Percentiles rank a stretch among this genome's conserved stretches.
These are phyloP conservation scores for Heliconius hortense DNA, from an alignment of 2,888 invertebrate genomes.

Conservation along the genomic window DNA sequence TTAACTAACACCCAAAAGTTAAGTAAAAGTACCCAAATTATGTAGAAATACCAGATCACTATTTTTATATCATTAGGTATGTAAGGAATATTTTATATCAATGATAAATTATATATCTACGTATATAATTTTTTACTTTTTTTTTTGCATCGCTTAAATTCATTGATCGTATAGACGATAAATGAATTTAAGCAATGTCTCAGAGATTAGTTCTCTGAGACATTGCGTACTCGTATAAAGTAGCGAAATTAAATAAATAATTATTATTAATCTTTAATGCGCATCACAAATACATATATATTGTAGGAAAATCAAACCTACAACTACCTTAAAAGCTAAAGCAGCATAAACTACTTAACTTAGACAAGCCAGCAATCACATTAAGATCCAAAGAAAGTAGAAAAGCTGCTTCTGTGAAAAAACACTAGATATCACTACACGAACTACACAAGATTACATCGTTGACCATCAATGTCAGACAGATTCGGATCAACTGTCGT, in stretches of 20 bases:
- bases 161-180: too few species aligned
- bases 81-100: neutral
- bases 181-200: too few species aligned
- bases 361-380: neutral
- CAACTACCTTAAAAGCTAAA: neutral
- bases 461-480: conserved; percentile 16
- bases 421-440: neutral
- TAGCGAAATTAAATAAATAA: too few species aligned
- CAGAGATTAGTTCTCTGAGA: too few species aligned
- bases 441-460: conserved; percentile 8
- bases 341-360: neutral
- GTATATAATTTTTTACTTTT: neutral
- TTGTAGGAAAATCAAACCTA: neutral
- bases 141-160: too few species aligned
- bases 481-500: conserved; percentile 16
- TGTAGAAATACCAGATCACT: neutral
- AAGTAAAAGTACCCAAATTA: neutral
- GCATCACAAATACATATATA: too few species aligned
- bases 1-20: conserved; percentile 5
- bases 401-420: neutral
- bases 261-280: too few species aligned
- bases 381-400: neutral
- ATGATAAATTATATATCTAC: too few species aligned
- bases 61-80: too few species aligned
- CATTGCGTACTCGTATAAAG: too few species aligned